Percentiles rank a stretch among this genome's conserved stretches.
Conservation (phyloP, 2,888 invertebrate genomes). For the Dilophus febrilis region DNA sequence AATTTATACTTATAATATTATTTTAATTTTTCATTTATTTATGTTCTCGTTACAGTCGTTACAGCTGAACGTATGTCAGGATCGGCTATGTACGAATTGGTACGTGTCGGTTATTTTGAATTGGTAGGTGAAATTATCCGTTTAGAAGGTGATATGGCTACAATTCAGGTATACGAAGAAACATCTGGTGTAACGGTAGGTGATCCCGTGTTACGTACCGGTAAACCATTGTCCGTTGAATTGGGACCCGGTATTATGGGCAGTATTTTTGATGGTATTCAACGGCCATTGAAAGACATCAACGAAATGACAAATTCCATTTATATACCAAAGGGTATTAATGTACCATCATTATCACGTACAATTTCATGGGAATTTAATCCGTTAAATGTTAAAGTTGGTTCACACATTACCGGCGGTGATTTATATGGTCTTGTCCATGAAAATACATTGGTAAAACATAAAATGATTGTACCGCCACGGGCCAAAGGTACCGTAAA, state of each 20-base stretch:
- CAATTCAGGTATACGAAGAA: conserved; percentile 96
- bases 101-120: conserved; percentile 94
- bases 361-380: conserved; percentile 81
- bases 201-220: conserved; percentile 95
- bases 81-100: conserved; percentile 99
- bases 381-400: conserved; percentile 68
- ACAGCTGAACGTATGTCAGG: conserved; percentile 99
- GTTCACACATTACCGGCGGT: conserved; percentile 97
- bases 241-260: conserved; percentile 98
- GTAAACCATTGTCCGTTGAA: conserved; percentile 97
- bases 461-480: conserved; percentile 89
- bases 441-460: conserved; percentile 95
- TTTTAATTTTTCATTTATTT: too few species aligned
- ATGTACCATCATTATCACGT: conserved; percentile 77
- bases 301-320: conserved; percentile 85
- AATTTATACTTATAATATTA: too few species aligned
- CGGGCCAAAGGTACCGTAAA: conserved; percentile 91
- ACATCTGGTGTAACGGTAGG: conserved; percentile 98
- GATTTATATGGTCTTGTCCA: conserved; percentile 92
- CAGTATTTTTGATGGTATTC: conserved; percentile 99
- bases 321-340: conserved; percentile 99
- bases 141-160: conserved; percentile 98
- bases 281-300: conserved; percentile 95
- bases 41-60: too few species aligned
- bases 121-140: conserved; percentile 99